Base-by-base conservation (phyloP, 2,888 invertebrate species). In the Dinocampus coccinellae region DNA sequence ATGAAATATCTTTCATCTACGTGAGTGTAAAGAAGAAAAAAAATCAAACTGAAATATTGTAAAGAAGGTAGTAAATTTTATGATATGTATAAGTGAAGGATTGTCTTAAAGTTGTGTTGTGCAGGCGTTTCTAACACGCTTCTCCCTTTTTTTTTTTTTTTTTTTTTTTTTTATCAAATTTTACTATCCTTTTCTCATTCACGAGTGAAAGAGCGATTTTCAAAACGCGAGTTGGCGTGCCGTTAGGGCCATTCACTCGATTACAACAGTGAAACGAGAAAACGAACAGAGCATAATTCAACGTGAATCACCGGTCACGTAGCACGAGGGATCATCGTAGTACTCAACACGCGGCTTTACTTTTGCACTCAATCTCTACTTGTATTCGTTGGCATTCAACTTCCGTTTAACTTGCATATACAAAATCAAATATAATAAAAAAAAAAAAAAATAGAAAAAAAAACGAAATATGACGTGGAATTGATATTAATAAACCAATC, bases 271-370 rank as follows among this genome's bases (percentile, higher is more conserved):
- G 78, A 80, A 80, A 81, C 78, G 80, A 80, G 81, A 80, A 80
- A 82, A 81, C 80, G 82, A 82, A 80, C 79, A 77, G 74, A 78
- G 80, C 81, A 82, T 82, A 82, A 80, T 81, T 82, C 81, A 71
- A 79, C 76, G 77, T 76, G 77, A 81, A 82, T 81, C 79, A 78
- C 79, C 78, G 80, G 80, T 82, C 80, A 81, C 82, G 81, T 81
- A 77, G 75, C 76, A 68, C 73, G 47, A 75, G 65, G 72, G 60
- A 76, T 76, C 77, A 77, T 76, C 75, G 9, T 16, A 16, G 47
- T 3, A 16, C 47, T 47, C 47, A n/a, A 16, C 47, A 47, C 47
- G 20, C 47, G 16, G 47, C 47, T 4, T 47, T 29, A 4, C 3
- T 29, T 29, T 29, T 70, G 63, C 34, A 58, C n/a, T 60, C 65